phyloP scores from a whole-genome alignment of 2,888 invertebrate species.

The Plebejus argus region DNA sequence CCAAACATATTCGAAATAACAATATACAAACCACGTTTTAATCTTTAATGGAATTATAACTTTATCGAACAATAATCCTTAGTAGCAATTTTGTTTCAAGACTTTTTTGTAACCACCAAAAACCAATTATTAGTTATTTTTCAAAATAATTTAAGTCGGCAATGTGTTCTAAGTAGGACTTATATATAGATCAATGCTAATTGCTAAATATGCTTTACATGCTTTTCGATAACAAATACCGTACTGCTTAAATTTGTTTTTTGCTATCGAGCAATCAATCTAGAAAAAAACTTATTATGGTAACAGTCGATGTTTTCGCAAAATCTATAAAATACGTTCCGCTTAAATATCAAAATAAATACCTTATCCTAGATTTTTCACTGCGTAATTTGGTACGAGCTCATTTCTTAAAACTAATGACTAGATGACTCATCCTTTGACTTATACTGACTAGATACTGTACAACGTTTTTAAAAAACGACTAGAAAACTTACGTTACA shows the following conservation, averaged over 20 bases:
- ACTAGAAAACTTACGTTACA: background rate
- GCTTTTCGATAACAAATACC: background rate
- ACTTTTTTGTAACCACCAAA: background rate
- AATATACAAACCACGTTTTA: slow-evolving; percentile 8
- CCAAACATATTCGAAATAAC: slow-evolving; percentile 54
- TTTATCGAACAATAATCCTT: background rate
- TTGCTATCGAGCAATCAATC: background rate
- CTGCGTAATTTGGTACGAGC: slow-evolving; percentile 3
- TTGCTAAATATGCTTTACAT: background rate
- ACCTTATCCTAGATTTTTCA: background rate
- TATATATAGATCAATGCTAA: background rate
- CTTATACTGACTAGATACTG: slow-evolving; percentile 40
- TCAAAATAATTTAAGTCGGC: background rate
- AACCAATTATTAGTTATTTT: background rate
- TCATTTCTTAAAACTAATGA: slow-evolving; percentile 52
- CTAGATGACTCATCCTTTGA: slow-evolving; percentile 64
- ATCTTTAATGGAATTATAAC: background rate
- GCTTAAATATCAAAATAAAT: background rate
- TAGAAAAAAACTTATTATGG: background rate
- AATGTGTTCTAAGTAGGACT: background rate
- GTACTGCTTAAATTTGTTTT: background rate
- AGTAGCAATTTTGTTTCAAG: background rate
- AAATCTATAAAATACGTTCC: background rate
- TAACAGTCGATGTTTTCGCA: background rate
- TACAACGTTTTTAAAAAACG: slow-evolving; percentile 28